These are phyloP conservation scores for Synergus itoensis DNA, from an alignment of 2,888 invertebrate species.

Conservation along the genomic window DNA sequence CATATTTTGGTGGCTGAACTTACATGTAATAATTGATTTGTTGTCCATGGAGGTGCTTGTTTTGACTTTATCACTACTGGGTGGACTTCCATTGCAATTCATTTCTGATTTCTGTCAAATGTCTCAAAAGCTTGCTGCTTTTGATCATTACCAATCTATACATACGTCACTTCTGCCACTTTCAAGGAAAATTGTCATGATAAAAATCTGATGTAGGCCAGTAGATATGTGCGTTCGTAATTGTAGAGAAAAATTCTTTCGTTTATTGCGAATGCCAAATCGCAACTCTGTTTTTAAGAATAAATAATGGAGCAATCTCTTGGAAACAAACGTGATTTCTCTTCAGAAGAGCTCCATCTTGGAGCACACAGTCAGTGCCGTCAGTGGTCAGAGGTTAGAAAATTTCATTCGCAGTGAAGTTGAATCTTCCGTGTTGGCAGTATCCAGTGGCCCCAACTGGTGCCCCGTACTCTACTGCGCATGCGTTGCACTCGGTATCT, in stretches of 20 bases:
- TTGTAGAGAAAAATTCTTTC: not conserved
- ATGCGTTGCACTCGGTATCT: no score
- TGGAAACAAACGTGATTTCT: not conserved
- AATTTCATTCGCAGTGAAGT: not conserved
- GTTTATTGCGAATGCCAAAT: not conserved
- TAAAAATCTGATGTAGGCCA: constrained; percentile 11
- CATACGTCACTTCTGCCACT: constrained; percentile 57
- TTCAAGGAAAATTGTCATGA: constrained; percentile 41
- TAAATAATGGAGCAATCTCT: constrained; percentile 10
- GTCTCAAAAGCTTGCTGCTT: constrained; percentile 57
- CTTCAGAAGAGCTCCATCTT: constrained; percentile 16
- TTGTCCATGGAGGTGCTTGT: constrained; percentile 80
- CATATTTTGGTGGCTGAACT: constrained; percentile 71
- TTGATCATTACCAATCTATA: constrained; percentile 67
- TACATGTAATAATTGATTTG: constrained; percentile 88
- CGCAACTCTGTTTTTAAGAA: not conserved
- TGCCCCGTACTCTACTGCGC: no score
- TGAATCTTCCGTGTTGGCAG: not conserved
- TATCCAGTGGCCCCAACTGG: no score
- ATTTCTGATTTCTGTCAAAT: constrained; percentile 67
- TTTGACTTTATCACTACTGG: constrained; percentile 63
- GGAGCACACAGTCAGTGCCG: no score
- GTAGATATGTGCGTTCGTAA: constrained; percentile 35
- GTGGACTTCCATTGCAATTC: constrained; percentile 75
- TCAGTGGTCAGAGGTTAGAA: constrained; percentile 6